Evolutionary conservation across 2,113 vertebrate species (phyloP), one percentile per base, ranked within the genome.

Genomic region (Anas platyrhynchos): DNA sequence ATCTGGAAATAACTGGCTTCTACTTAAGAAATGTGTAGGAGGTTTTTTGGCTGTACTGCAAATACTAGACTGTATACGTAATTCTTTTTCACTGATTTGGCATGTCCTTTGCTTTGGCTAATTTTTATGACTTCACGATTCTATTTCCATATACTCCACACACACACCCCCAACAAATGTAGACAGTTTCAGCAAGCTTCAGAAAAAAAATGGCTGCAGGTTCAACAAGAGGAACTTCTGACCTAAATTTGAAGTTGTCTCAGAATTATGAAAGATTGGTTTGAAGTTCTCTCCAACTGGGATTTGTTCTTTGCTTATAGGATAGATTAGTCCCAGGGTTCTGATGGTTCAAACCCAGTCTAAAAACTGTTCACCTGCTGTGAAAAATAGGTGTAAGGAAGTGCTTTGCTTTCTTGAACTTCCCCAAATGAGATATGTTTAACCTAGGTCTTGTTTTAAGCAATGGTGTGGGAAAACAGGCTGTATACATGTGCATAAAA

Each of bases 1-100:
- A 3, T 41, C 0, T 0, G 34, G 27, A 54, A 63, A 16, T 8
- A 29, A 2, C 21, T 54, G 44, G 3, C 16, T 6, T 75, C n/a
- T 48, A 2, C 18, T 8, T 2, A 2, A 20, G 52, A 23, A 31
- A 16, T 4, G 3, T 2, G 0, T 25, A 7, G 21, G 7, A 34
- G 48, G 11, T 10, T 31, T 48, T 22, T 29, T 9, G 17, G 13
- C 25, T 46, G 65, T 56, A 31, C 31, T 27, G 62, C 34, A 7
- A 22, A n/a, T 5, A 3, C 44, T 41, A 50, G 31, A 3, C 11
- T 50, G 36, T 13, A 1, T 32, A 8, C 52, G 68, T 61, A 27
- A 8, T 68, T 32, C 6, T 59, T 62, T 66, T 52, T 52, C n/a
- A 21, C 11, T 44, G 23, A 13, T 27, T 16, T 27, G 26, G 5